Base-by-base conservation (phyloP, 2,113 vertebrate species). In the Malurus alboscapulatus region DNA sequence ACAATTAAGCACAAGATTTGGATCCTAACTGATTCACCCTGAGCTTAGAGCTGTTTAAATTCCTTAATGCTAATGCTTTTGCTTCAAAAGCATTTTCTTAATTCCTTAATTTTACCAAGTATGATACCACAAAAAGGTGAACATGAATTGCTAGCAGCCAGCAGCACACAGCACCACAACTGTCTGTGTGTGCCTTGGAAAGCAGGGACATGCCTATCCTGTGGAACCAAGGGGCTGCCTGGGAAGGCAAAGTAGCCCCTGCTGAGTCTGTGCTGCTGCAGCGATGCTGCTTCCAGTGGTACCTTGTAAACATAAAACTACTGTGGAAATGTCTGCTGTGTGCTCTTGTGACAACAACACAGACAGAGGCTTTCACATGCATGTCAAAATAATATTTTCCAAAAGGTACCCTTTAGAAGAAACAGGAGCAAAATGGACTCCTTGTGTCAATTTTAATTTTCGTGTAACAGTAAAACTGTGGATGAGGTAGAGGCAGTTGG, bases 151-250 rank as follows among this genome's bases (percentile, higher is more conserved):
- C 53, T 22, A 32, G 66, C 7, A 72, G 6, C 27, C 36, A 20
- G 42, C 13, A 26, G 29, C 38, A 90, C 50, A 67, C 9, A 80
- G 19, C 21, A 58, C 10, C n/a, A 36, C 38, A 61, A 6, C 17
- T 18, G 16, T 7, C 24, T 38, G 30, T 13, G 30, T 13, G 42
- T 38, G 66, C 7, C 3, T 21, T 30, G 59, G 44, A 27, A 87
- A 73, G 50, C 0, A 3, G 29, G 26, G 16, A 53, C 7, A 9
- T 4, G 7, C 17, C 24, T 51, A 34, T 8, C 25, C 14, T 2
- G 1, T 7, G 24, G 30, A 22, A 82, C 54, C 0, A 10, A 59
- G 17, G 2, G 27, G 36, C 55, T 58, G 13, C 48, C 24, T 51
- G 40, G 20, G 25, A 75, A 90, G 10, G 34, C 10, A 9, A 30